Base-by-base conservation (phyloP, 1,140 invertebrate species). In the Pectinophora gossypiella region DNA sequence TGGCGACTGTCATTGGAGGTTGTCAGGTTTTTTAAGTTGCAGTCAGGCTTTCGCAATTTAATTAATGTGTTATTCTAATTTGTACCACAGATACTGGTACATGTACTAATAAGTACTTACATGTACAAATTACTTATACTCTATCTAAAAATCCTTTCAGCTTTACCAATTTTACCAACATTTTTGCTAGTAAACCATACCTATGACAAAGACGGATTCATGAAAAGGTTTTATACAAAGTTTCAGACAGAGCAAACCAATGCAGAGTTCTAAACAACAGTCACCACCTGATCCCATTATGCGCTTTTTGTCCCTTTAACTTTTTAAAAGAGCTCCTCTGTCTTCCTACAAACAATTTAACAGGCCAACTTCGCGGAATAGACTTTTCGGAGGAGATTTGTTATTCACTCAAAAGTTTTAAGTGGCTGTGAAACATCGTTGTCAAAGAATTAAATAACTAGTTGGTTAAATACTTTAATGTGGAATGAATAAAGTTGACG, bases 351-450 rank as follows among this genome's bases (percentile, higher is more conserved):
- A 82, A 83, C 76, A 84, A 78, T 83, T 84, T 81, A 84, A 82
- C 75, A 70, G 71, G 48, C 58, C 68, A 83, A 85, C 76, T 85
- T 75, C 59, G 67, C 61, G 54, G 64, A 75, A 79, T 75, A 72
- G 70, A 85, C 80, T 82, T 80, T 84, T 76, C 67, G 61, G 68
- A 74, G 61, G 62, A 77, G 80, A 82, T 85, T 84, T 85, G 82
- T 82, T 83, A 82, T 78, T 82, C 76, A 77, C 72, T 85, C 70
- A 72, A 78, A 85, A 83, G 64, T 85, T 85, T 85, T 80, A 82
- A 83, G 82, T 81, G 76, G 69, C 73, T 85, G 82, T 77, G 77
- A 82, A 79, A 79, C 73, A 79, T 74, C 66, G 75, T 75, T 70
- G 71, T 74, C 64, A 70, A 80, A 78, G 76, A 76, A 80, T 82